These are phyloP conservation scores for Channallabes apus DNA, from an alignment of 2,797 vertebrate genomes.

Conservation along the genomic window DNA sequence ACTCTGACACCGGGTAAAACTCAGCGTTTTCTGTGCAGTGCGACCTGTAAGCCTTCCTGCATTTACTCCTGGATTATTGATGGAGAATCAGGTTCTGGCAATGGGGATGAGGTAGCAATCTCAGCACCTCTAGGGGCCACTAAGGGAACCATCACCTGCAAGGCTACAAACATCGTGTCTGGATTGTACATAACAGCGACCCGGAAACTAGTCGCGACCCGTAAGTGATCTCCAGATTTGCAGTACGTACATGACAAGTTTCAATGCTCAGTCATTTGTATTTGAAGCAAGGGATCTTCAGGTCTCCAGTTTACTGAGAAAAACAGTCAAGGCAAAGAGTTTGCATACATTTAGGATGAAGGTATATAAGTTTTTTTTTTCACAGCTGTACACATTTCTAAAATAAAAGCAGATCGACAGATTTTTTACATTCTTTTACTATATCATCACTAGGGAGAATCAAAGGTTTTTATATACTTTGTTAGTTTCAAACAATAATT, in stretches of 20 bases:
- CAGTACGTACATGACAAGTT: background rate
- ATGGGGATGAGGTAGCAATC: conserved; percentile 19
- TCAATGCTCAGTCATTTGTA: background rate
- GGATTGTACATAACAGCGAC: conserved; percentile 1
- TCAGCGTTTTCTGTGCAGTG: conserved; percentile 23
- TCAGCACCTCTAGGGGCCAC: background rate
- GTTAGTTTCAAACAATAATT: background rate
- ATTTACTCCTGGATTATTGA: conserved; percentile 28
- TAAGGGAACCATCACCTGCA: conserved; percentile 25
- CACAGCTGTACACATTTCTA: background rate
- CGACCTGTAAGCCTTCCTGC: conserved; percentile 32
- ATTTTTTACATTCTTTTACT: background rate
- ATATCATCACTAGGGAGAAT: background rate
- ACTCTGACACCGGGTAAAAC: conserved; percentile 8
- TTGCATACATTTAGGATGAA: background rate
- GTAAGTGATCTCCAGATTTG: background rate
- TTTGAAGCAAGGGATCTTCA: background rate
- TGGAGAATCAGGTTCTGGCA: conserved; percentile 1
- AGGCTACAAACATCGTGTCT: conserved; percentile 32
- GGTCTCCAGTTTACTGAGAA: background rate
- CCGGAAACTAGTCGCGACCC: background rate
- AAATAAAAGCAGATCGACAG: background rate
- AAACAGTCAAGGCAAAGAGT: background rate
- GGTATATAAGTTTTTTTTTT: background rate
- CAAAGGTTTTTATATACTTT: background rate